phyloP scores from a whole-genome alignment of 2,797 vertebrate species.

The Scarus forsteni region DNA sequence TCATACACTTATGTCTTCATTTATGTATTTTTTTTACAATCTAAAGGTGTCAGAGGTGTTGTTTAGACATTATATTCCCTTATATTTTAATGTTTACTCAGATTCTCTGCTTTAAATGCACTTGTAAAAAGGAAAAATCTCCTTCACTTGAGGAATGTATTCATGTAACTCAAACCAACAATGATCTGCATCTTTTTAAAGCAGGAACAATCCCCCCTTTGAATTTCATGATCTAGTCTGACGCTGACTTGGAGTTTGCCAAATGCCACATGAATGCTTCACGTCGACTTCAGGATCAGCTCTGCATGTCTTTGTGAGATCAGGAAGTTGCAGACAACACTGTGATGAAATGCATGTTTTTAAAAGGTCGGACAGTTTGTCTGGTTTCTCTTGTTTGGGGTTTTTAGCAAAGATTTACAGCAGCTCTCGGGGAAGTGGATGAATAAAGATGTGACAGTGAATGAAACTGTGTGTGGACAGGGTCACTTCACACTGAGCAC shows the following conservation, averaged over 20 bases:
- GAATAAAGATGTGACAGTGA: conserved; percentile 62
- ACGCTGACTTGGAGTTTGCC: conserved; percentile 35
- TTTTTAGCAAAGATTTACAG: conserved; percentile 49
- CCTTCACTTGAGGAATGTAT: conserved; percentile 30
- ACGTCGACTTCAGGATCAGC: conserved; percentile 5
- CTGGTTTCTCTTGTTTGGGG: conserved; percentile 50
- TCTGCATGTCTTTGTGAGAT: conserved; percentile 14
- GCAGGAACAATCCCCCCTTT: conserved; percentile 30
- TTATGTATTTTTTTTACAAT: background rate
- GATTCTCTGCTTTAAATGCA: too few relatives aligned
- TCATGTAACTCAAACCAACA: background rate
- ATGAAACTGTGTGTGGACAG: conserved; percentile 62
- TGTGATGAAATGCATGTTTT: conserved; percentile 34
- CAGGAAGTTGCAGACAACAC: conserved; percentile 31
- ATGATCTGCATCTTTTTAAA: conserved; percentile 30
- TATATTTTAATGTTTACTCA: too few relatives aligned
- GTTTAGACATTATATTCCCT: background rate
- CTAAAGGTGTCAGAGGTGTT: conserved; percentile 1
- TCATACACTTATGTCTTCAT: too few relatives aligned
- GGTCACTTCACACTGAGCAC: conserved; percentile 61
- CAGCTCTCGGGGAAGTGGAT: conserved; percentile 45
- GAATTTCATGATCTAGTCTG: conserved; percentile 8
- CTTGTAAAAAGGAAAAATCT: background rate
- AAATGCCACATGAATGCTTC: conserved; percentile 36
- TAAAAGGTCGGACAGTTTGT: conserved; percentile 50